Conservation (phyloP, 2,113 vertebrate genomes). For the Oryzias celebensis region DNA sequence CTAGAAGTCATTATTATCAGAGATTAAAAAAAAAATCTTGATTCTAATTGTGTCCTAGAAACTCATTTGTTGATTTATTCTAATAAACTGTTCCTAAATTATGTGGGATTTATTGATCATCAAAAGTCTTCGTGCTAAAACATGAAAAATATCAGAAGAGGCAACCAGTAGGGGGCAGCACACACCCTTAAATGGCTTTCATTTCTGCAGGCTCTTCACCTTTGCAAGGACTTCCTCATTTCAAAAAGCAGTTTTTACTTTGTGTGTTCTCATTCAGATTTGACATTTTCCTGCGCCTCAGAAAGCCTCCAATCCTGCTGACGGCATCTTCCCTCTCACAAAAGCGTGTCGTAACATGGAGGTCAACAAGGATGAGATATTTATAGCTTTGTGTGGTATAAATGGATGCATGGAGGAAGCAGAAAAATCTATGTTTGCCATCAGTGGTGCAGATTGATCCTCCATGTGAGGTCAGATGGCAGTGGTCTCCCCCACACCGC, state of each 20-base stretch:
- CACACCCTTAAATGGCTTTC: neutral
- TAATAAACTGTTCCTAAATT: too few relatives aligned
- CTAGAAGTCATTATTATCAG: too few relatives aligned
- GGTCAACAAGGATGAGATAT: slow-evolving; percentile 34
- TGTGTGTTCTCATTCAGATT: too few relatives aligned
- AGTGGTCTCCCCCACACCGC: slow-evolving; percentile 34
- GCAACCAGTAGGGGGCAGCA: slow-evolving; percentile 62
- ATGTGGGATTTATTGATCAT: too few relatives aligned
- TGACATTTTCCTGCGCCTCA: slow-evolving; percentile 1
- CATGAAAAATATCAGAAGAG: neutral
- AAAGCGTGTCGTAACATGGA: slow-evolving; percentile 24
- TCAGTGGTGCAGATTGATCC: slow-evolving; percentile 49
- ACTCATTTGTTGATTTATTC: too few relatives aligned
- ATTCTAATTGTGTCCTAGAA: too few relatives aligned
- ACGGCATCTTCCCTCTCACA: neutral
- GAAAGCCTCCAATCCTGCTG: neutral
- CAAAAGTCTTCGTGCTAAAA: too few relatives aligned
- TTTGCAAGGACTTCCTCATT: slow-evolving; percentile 41
- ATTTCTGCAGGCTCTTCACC: slow-evolving; percentile 29
- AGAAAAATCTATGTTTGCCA: slow-evolving; percentile 45
- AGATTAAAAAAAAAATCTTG: too few relatives aligned
- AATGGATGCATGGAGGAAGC: neutral
- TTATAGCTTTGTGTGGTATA: slow-evolving; percentile 23
- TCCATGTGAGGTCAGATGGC: slow-evolving; percentile 36
- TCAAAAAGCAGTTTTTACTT: neutral